Conservation (phyloP, 2,797 vertebrate genomes). For the Chelon labrosus region DNA sequence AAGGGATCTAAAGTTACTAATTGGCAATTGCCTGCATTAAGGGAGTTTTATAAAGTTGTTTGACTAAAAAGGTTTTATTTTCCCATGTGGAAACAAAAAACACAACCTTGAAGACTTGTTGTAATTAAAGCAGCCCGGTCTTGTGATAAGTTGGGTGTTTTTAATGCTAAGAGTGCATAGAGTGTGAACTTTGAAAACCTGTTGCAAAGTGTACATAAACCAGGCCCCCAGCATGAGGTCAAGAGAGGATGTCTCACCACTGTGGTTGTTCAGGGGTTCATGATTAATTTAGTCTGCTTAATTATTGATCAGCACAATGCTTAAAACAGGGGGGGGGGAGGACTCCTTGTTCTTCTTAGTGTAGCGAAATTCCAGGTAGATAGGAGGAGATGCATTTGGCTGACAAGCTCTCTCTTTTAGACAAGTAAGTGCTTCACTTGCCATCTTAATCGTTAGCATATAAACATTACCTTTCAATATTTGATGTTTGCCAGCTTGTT, state of each 20-base stretch:
- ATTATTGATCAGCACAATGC: constrained; percentile 76
- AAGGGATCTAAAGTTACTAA: constrained; percentile 26
- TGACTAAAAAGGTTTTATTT: constrained; percentile 28
- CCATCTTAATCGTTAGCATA: constrained; percentile 79
- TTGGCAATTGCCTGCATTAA: constrained; percentile 10
- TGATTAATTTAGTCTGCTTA: constrained; percentile 77
- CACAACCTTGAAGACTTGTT: constrained; percentile 5
- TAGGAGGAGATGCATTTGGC: constrained; percentile 74
- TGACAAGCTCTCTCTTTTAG: constrained; percentile 70
- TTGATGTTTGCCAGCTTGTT: constrained; percentile 85
- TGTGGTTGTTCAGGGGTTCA: constrained; percentile 77
- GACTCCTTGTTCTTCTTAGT: constrained; percentile 54
- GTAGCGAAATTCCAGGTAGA: constrained; percentile 72
- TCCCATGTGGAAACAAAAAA: neutral
- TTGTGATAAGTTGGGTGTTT: constrained; percentile 1
- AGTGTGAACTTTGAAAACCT: constrained; percentile 43
- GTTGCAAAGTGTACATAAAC: constrained; percentile 55
- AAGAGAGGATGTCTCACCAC: constrained; percentile 71
- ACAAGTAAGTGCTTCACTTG: constrained; percentile 78
- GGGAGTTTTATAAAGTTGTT: constrained; percentile 3
- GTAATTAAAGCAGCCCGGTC: constrained; percentile 14
- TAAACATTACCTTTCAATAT: constrained; percentile 85
- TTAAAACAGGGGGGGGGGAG: constrained; percentile 57
- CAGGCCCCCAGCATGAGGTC: constrained; percentile 50
- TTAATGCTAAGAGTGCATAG: neutral